These are phyloP conservation scores for Ceratoteleas bidentatus DNA, from an alignment of 1,140 invertebrate genomes.

Conservation along the genomic window DNA sequence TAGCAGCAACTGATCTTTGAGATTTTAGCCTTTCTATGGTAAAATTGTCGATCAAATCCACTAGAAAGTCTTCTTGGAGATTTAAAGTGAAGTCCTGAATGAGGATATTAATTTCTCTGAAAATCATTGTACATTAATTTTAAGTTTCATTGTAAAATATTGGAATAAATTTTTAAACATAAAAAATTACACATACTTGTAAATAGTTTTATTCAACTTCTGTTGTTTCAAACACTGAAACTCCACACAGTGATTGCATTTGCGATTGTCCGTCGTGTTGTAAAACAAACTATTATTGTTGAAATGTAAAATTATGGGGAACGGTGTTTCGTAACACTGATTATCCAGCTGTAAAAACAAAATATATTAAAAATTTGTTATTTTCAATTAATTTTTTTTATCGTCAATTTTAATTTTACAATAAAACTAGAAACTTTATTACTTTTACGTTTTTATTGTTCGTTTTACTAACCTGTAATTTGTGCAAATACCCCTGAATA, in stretches of 20 bases:
- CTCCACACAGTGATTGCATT: slow-evolving; percentile 86
- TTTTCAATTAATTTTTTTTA: slow-evolving; percentile 10
- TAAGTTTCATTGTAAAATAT: too few species aligned
- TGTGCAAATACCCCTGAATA: slow-evolving; percentile 86
- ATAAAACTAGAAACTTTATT: too few species aligned
- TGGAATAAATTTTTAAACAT: background rate
- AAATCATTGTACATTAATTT: slow-evolving; percentile 37
- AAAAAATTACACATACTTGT: slow-evolving; percentile 79
- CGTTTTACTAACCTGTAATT: slow-evolving; percentile 83
- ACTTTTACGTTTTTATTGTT: slow-evolving; percentile 4
- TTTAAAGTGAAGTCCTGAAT: slow-evolving; percentile 88
- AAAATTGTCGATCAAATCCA: slow-evolving; percentile 70
- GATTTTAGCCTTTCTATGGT: slow-evolving; percentile 69
- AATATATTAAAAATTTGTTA: background rate
- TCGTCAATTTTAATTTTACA: background rate
- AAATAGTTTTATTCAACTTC: slow-evolving; percentile 83
- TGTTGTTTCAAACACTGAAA: slow-evolving; percentile 84
- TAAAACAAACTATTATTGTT: slow-evolving; percentile 75
- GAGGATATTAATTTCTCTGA: slow-evolving; percentile 86
- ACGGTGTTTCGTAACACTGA: slow-evolving; percentile 88
- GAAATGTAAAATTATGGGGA: slow-evolving; percentile 88
- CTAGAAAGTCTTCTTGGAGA: slow-evolving; percentile 87
- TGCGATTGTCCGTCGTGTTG: slow-evolving; percentile 77
- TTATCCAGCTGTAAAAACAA: slow-evolving; percentile 87
- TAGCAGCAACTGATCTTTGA: slow-evolving; percentile 72